phyloP scores from a whole-genome alignment of 2,113 vertebrate genomes.

The Percopsis transmontana region DNA sequence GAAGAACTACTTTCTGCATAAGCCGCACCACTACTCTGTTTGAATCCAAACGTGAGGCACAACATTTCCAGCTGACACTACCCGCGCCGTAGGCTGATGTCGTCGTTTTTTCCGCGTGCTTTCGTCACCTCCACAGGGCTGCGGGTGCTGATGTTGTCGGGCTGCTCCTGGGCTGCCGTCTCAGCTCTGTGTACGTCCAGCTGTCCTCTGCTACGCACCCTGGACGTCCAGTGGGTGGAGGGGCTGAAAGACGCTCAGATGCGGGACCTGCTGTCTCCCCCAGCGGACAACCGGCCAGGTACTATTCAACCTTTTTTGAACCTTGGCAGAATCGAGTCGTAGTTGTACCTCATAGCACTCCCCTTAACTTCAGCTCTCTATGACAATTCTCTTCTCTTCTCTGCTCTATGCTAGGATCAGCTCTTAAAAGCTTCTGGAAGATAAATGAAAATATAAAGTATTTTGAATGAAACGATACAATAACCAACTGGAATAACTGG shows the following conservation, averaged over 20 bases:
- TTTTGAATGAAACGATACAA: too few species aligned
- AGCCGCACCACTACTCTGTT: too few species aligned
- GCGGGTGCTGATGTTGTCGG: constrained; percentile 88
- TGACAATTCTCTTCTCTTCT: too few species aligned
- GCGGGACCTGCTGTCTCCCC: constrained; percentile 92
- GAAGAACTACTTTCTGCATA: too few species aligned
- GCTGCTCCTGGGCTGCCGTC: constrained; percentile 95
- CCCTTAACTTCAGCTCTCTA: background rate
- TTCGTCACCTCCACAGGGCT: constrained; percentile 76
- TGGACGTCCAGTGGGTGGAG: constrained; percentile 97
- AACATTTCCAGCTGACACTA: too few species aligned
- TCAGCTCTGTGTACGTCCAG: constrained; percentile 94
- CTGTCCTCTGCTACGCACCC: constrained; percentile 88
- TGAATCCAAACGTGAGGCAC: too few species aligned
- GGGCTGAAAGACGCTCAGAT: constrained; percentile 96
- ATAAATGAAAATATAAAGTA: too few species aligned
- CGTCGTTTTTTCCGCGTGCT: background rate
- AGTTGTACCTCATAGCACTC: background rate
- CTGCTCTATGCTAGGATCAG: too few species aligned
- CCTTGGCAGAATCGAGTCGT: background rate
- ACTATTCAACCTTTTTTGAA: constrained; percentile 7
- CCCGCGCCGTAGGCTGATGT: background rate
- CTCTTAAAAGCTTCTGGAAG: too few species aligned
- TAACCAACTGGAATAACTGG: too few species aligned
- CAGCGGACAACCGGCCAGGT: constrained; percentile 96